Evolutionary conservation across 1,140 invertebrate species (phyloP).

Genomic region (Drosophila athabasca): DNA sequence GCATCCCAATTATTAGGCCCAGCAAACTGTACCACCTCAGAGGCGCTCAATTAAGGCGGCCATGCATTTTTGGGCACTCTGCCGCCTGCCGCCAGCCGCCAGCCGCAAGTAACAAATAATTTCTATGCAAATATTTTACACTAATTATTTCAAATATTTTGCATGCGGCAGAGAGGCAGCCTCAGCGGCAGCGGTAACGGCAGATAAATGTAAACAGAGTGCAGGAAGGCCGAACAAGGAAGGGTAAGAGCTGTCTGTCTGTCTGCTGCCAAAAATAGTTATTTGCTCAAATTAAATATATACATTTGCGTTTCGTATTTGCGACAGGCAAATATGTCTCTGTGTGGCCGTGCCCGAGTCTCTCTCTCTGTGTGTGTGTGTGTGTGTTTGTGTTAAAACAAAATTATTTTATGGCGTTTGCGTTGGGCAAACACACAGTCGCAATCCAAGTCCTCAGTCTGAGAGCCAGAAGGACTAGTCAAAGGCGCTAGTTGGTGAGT

Average conservation of each 20-base stretch:
- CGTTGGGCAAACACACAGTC: constrained; percentile 46
- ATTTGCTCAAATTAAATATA: constrained; percentile 77
- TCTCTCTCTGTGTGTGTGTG: constrained; percentile 5
- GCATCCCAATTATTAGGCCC: constrained; percentile 11
- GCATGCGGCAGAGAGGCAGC: constrained; percentile 47
- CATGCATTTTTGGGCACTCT: constrained; percentile 31
- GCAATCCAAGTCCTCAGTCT: constrained; percentile 12
- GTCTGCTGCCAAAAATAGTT: constrained; percentile 65
- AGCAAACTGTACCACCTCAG: not conserved
- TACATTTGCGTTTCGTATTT: constrained; percentile 79
- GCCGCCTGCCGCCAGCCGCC: not conserved
- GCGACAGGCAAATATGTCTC: constrained; percentile 65
- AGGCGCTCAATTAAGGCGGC: constrained; percentile 52
- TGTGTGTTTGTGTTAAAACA: constrained; percentile 54
- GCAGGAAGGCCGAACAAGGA: not conserved
- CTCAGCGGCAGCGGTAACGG: constrained; percentile 17
- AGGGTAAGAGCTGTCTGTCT: constrained; percentile 28
- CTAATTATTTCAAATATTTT: constrained; percentile 79
- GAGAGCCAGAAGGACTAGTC: constrained; percentile 6
- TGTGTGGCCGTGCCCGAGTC: not conserved
- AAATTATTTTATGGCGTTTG: constrained; percentile 75
- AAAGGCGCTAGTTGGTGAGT: constrained; percentile 43
- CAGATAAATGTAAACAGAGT: constrained; percentile 23
- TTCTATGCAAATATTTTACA: constrained; percentile 80
- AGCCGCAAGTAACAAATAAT: constrained; percentile 77